These are phyloP conservation scores for Gymnoscelis rufifasciata DNA, from an alignment of 2,888 invertebrate species.

Conservation along the genomic window DNA sequence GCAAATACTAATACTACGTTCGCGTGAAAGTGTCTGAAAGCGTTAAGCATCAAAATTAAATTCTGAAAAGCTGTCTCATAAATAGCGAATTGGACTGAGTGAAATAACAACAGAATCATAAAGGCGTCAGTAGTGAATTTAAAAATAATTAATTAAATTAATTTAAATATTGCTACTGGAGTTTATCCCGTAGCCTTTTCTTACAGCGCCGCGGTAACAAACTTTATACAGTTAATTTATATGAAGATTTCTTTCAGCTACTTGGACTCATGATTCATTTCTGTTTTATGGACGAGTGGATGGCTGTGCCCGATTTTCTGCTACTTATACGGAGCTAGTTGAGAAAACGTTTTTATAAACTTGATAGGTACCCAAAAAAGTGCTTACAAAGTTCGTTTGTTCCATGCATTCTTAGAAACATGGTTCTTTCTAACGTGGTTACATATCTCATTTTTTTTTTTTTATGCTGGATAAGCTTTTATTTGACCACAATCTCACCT, in stretches of 20 bases:
- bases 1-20: too few relatives aligned
- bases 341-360: too few relatives aligned
- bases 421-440: too few relatives aligned
- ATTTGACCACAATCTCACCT: too few relatives aligned
- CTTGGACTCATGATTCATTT: constrained; percentile 21
- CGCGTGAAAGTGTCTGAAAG: constrained; percentile 12
- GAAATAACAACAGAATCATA: constrained; percentile 35
- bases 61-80: constrained; percentile 23
- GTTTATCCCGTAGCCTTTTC: constrained; percentile 45
- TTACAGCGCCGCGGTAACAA: constrained; percentile 43
- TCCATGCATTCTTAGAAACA: too few relatives aligned
- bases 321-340: background rate
- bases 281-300: background rate
- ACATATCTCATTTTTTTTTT: too few relatives aligned
- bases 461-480: too few relatives aligned
- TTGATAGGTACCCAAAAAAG: too few relatives aligned
- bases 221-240: constrained; percentile 62
- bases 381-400: too few relatives aligned
- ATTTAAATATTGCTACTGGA: constrained; percentile 50
- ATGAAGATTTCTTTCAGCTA: constrained; percentile 57
- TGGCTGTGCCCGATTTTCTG: background rate
- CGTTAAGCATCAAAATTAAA: constrained; percentile 20
- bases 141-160: constrained; percentile 48
- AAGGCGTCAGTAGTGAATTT: constrained; percentile 43
- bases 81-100: constrained; percentile 30